phyloP scores from a whole-genome alignment of 2,797 vertebrate genomes.

The Craterocephalus amniculus region DNA sequence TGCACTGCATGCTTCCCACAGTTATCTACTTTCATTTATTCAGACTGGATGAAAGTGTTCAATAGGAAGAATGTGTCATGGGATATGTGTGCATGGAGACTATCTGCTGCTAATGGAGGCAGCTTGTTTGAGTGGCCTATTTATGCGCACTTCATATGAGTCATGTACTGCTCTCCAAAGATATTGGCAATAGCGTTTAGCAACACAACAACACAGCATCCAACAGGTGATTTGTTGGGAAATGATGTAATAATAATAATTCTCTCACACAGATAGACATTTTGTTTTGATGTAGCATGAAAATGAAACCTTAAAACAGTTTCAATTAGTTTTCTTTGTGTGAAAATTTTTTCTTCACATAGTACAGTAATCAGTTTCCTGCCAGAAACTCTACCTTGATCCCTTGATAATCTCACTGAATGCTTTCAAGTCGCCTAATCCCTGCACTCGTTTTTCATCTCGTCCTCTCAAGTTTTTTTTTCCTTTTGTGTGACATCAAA shows the following conservation, averaged over 20 bases:
- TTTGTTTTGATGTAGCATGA: constrained; percentile 7
- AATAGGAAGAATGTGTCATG: constrained; percentile 59
- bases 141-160: constrained; percentile 54
- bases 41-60: constrained; percentile 44
- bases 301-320: constrained; percentile 1
- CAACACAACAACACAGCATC: constrained; percentile 48
- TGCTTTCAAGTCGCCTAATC: constrained; percentile 65
- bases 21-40: constrained; percentile 59
- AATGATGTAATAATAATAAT: constrained; percentile 14
- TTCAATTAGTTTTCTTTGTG: constrained; percentile 27
- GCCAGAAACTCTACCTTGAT: constrained; percentile 59
- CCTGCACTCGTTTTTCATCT: constrained; percentile 53
- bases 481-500: constrained; percentile 70
- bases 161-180: constrained; percentile 52
- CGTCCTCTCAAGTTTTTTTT: constrained; percentile 23
- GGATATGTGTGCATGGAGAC: constrained; percentile 46
- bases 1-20: constrained; percentile 44
- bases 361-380: constrained; percentile 33
- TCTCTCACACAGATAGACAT: constrained; percentile 11
- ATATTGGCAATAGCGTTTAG: constrained; percentile 13
- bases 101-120: constrained; percentile 57
- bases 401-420: constrained; percentile 45
- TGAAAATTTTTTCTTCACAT: constrained; percentile 12
- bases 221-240: constrained; percentile 52
- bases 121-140: constrained; percentile 61